Evolutionary conservation across 1,140 invertebrate species (phyloP).

Genomic region (Stenopsyche tienmushanensis): DNA sequence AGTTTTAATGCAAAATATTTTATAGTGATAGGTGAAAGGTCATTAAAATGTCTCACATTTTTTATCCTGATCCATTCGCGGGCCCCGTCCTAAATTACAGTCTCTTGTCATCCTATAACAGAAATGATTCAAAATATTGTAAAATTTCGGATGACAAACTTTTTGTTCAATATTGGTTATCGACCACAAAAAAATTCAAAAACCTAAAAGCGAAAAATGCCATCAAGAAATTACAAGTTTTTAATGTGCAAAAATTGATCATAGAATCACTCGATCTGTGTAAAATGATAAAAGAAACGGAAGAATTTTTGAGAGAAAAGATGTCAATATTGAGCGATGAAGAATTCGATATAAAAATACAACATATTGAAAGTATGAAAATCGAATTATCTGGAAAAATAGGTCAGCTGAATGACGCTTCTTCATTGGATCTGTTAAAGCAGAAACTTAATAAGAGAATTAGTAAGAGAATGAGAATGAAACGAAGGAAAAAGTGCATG

Average conservation of each 20-base stretch:
- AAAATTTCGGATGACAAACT: too few relatives aligned
- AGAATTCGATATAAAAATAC: conserved; percentile 57
- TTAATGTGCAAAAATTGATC: too few relatives aligned
- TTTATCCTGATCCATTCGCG: too few relatives aligned
- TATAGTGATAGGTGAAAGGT: too few relatives aligned
- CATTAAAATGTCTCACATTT: too few relatives aligned
- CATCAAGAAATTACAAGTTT: too few relatives aligned
- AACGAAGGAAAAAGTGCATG: conserved; percentile 50
- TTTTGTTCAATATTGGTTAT: neutral
- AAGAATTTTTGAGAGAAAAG: conserved; percentile 51
- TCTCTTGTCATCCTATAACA: too few relatives aligned
- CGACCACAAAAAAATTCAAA: neutral
- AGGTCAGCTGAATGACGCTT: conserved; percentile 46
- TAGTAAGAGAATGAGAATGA: conserved; percentile 59
- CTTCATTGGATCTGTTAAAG: conserved; percentile 51
- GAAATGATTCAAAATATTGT: too few relatives aligned
- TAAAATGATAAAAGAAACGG: conserved; percentile 51
- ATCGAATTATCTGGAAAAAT: conserved; percentile 51
- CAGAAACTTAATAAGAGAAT: conserved; percentile 55
- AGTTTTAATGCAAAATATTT: too few relatives aligned
- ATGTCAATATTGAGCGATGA: conserved; percentile 49
- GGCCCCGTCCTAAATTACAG: too few relatives aligned
- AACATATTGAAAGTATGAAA: conserved; percentile 53
- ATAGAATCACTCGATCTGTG: conserved; percentile 33
- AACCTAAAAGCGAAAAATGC: too few relatives aligned